Percentiles rank a stretch among this genome's conserved stretches.
These are phyloP conservation scores for Agelastica alni DNA, from an alignment of 2,888 invertebrate species.

Conservation along the genomic window DNA sequence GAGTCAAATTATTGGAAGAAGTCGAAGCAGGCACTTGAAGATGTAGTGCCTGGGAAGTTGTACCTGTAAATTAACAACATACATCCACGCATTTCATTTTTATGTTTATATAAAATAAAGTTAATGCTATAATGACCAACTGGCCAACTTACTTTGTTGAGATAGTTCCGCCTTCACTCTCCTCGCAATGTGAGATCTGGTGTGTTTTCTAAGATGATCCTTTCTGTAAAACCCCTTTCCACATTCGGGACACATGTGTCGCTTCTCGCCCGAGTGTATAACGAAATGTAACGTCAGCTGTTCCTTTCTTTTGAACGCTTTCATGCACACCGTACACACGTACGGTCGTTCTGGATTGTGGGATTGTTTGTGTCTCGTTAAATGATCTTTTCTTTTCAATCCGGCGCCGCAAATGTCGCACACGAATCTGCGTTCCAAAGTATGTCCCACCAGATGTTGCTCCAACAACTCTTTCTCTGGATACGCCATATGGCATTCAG, in stretches of 20 bases:
- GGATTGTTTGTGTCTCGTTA: constrained; percentile 84
- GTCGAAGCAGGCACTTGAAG: constrained; percentile 56
- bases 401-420: constrained; percentile 91
- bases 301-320: constrained; percentile 87
- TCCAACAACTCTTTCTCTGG: constrained; percentile 82
- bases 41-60: constrained; percentile 42
- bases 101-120: too few species aligned
- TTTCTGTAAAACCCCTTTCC: constrained; percentile 89
- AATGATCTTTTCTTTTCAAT: constrained; percentile 82
- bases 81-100: too few species aligned
- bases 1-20: constrained; percentile 41
- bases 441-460: constrained; percentile 85
- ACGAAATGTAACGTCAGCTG: constrained; percentile 87
- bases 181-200: constrained; percentile 81
- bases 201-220: constrained; percentile 84
- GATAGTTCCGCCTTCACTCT: constrained; percentile 84
- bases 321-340: constrained; percentile 84
- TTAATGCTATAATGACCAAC: too few species aligned
- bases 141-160: constrained; percentile 64
- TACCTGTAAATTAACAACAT: constrained; percentile 22
- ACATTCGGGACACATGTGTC: constrained; percentile 85
- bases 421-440: constrained; percentile 81
- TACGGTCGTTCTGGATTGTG: constrained; percentile 89
- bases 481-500: constrained; percentile 89
- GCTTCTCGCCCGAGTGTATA: constrained; percentile 87